Percentiles rank a stretch among this genome's conserved stretches.
phyloP scores from a whole-genome alignment of 2,113 vertebrate species.

The Eolophus roseicapilla region DNA sequence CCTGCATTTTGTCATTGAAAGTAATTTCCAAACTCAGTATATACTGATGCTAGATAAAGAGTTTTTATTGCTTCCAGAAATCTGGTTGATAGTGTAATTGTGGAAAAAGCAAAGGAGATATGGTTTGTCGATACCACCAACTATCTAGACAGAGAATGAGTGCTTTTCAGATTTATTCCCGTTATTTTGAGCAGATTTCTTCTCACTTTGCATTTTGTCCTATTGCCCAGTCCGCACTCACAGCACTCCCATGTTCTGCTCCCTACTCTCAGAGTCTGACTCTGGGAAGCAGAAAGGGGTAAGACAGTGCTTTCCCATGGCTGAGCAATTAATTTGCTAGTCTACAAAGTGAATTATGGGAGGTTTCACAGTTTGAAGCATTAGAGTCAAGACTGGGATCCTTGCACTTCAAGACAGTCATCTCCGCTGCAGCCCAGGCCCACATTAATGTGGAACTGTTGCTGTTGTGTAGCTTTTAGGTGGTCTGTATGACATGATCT shows the following conservation, averaged over 20 bases:
- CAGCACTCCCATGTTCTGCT: neutral
- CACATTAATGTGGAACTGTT: neutral
- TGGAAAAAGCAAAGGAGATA: neutral
- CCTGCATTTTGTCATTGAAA: constrained; percentile 1
- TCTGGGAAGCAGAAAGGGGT: neutral
- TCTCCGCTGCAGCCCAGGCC: neutral
- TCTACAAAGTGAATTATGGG: neutral
- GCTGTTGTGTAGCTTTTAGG: neutral
- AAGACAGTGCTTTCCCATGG: neutral
- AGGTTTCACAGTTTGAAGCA: neutral
- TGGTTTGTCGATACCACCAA: neutral
- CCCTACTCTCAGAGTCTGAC: neutral
- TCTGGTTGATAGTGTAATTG: neutral
- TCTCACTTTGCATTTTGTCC: neutral
- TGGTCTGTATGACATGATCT: neutral
- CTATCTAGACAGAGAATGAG: neutral
- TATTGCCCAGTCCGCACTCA: rapidly evolving
- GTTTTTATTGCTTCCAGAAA: neutral
- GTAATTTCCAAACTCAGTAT: constrained; percentile 33
- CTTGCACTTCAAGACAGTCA: neutral
- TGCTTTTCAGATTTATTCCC: neutral
- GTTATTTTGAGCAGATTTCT: constrained; percentile 16
- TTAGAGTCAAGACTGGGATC: neutral
- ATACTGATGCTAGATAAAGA: neutral
- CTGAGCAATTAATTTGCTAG: neutral